A percentile compares a stretch with the other conserved stretches of the same genome.
Evolutionary conservation across 2,113 vertebrate genomes (phyloP).

Genomic region (Rallus limicola): DNA sequence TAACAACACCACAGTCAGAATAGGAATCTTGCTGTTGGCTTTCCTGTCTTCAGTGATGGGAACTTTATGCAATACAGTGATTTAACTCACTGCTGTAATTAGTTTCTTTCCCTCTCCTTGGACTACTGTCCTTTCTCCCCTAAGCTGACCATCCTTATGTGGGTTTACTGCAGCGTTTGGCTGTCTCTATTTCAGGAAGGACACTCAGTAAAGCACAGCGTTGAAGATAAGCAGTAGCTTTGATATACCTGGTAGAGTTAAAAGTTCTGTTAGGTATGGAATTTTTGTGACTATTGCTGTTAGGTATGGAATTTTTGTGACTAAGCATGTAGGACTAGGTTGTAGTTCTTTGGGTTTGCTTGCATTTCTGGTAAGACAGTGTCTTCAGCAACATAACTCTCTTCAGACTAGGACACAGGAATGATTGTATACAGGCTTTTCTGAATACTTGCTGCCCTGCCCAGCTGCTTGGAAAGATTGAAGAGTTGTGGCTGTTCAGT

Average conservation of each 20-base stretch:
- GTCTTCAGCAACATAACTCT: not conserved
- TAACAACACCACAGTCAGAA: not conserved
- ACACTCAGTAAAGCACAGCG: not conserved
- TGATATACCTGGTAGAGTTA: not conserved
- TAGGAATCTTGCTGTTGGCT: not conserved
- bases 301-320: not conserved
- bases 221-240: not conserved
- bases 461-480: not conserved
- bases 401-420: not conserved
- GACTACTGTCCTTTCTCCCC: not conserved
- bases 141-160: not conserved
- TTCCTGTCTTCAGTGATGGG: not conserved
- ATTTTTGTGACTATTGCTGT: not conserved
- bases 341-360: not conserved
- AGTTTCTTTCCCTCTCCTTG: not conserved
- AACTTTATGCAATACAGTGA: not conserved
- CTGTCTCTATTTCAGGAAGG: not conserved
- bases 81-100: not conserved
- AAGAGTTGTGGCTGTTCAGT: not conserved
- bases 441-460: not conserved
- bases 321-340: not conserved
- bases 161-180: not conserved
- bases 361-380: not conserved
- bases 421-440: not conserved
- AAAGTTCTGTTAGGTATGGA: not conserved